A percentile compares a stretch with the other conserved stretches of the same genome.
These are phyloP conservation scores for Lysandra coridon DNA, from an alignment of 2,888 invertebrate genomes.

Conservation along the genomic window DNA sequence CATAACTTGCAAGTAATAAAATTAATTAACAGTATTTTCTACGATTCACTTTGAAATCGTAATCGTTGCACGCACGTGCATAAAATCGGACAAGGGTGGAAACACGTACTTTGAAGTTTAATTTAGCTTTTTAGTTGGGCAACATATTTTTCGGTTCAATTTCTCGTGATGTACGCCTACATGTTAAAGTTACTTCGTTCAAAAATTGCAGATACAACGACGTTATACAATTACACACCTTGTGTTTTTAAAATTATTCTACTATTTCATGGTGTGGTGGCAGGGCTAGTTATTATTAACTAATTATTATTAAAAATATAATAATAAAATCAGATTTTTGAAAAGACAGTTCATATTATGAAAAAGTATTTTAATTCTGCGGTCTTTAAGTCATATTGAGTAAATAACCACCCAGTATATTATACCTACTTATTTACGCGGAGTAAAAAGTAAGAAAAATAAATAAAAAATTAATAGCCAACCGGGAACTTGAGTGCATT, in stretches of 20 bases:
- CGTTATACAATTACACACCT: no score
- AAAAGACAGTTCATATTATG: no score
- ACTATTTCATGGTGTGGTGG: no score
- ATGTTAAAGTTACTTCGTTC: neutral
- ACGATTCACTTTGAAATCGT: slow-evolving; percentile 16
- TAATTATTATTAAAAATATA: no score
- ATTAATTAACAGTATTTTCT: slow-evolving; percentile 22
- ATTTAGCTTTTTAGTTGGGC: neutral
- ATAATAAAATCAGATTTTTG: no score
- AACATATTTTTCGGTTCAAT: neutral
- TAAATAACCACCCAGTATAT: no score
- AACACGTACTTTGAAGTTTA: slow-evolving; percentile 3
- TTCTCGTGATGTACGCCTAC: neutral
- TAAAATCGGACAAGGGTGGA: slow-evolving; percentile 1
- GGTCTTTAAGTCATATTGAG: no score
- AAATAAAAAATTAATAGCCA: neutral
- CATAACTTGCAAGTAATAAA: slow-evolving; percentile 16
- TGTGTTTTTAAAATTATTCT: no score
- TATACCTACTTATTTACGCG: neutral
- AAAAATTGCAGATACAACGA: neutral
- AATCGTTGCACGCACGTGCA: slow-evolving; percentile 18
- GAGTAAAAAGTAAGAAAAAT: neutral
- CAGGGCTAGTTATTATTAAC: no score
- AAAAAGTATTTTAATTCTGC: no score
- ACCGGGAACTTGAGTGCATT: neutral